These are phyloP conservation scores for Chionodraco myersi DNA, from an alignment of 2,113 vertebrate genomes.

Conservation along the genomic window DNA sequence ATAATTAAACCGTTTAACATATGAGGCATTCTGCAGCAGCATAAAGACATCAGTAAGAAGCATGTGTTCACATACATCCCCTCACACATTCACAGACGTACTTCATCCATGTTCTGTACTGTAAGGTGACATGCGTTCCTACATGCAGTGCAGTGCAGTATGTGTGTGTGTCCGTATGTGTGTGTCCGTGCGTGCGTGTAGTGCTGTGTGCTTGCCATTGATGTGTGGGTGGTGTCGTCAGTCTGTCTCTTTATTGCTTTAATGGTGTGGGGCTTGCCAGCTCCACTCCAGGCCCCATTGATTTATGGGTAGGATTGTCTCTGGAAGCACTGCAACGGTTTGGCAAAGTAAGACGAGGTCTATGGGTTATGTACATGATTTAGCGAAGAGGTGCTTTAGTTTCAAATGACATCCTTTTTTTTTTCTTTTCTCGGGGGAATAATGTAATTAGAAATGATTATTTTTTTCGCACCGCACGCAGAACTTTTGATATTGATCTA, in stretches of 20 bases:
- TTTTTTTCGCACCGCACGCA: conserved; percentile 20
- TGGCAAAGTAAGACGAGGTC: conserved; percentile 66
- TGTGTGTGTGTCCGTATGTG: conserved; percentile 39
- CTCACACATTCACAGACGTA: background rate
- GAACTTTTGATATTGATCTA: conserved; percentile 51
- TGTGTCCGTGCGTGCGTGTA: conserved; percentile 33
- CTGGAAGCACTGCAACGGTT: conserved; percentile 61
- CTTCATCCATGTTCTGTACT: conserved; percentile 38
- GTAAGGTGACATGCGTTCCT: background rate
- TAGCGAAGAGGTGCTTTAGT: conserved; percentile 61
- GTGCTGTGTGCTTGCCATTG: conserved; percentile 40
- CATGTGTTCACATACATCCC: conserved; percentile 1
- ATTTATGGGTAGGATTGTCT: conserved; percentile 75
- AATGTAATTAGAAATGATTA: conserved; percentile 56
- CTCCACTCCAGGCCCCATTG: conserved; percentile 54
- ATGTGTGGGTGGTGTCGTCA: conserved; percentile 65
- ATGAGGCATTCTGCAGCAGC: conserved; percentile 17
- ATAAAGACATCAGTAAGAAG: conserved; percentile 33
- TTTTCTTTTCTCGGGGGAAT: conserved; percentile 17
- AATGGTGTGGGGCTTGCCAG: conserved; percentile 71
- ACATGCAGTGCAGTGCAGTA: background rate
- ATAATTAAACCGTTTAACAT: conserved; percentile 43
- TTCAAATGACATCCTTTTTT: conserved; percentile 42
- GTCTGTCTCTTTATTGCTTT: conserved; percentile 71
- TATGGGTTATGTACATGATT: conserved; percentile 71